Conservation (phyloP, 2,888 invertebrate species). For the Chironomus tentans region DNA sequence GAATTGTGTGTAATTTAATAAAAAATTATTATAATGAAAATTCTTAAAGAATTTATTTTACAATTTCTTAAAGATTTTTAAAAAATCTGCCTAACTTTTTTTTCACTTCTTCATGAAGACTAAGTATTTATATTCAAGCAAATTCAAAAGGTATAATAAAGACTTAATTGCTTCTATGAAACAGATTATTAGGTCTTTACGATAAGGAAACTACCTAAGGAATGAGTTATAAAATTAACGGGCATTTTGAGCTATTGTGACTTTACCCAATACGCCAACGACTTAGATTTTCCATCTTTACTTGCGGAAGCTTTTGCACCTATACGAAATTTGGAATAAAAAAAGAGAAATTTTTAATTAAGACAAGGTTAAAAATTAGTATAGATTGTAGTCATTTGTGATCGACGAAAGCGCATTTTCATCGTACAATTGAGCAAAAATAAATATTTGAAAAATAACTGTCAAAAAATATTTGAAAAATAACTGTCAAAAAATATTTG, state of each 20-base stretch:
- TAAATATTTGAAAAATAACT: too few species aligned
- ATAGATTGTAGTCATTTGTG: too few species aligned
- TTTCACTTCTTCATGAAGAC: not conserved
- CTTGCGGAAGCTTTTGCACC: conserved; percentile 39
- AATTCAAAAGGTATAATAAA: not conserved
- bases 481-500: too few species aligned
- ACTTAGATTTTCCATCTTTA: conserved; percentile 39
- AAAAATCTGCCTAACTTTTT: not conserved
- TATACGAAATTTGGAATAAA: conserved; percentile 29
- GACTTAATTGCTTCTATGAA: not conserved
- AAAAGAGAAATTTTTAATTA: not conserved
- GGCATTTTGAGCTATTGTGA: not conserved
- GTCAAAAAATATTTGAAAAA: too few species aligned
- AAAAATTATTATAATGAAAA: too few species aligned
- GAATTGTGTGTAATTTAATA: too few species aligned
- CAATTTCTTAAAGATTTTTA: not conserved
- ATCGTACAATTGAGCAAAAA: too few species aligned
- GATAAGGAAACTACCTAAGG: not conserved
- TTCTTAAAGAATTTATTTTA: too few species aligned
- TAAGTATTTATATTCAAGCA: not conserved
- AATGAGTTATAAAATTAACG: not conserved
- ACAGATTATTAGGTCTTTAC: not conserved
- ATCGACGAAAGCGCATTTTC: too few species aligned
- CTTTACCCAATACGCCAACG: conserved; percentile 33
- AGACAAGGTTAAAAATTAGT: not conserved